Base-by-base conservation (phyloP, 2,888 invertebrate species). In the Bursaphelenchus okinawaensis region DNA sequence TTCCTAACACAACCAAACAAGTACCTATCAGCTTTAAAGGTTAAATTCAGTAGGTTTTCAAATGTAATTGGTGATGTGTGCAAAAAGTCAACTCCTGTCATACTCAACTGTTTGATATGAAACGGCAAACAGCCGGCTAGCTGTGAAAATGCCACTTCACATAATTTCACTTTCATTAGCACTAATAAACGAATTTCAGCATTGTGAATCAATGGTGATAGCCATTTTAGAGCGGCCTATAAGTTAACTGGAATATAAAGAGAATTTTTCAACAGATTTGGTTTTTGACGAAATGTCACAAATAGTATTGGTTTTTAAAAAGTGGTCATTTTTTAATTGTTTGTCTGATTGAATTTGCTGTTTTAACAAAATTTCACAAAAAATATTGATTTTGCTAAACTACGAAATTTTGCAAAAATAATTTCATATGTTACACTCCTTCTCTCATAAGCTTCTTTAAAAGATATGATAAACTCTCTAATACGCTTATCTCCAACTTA, bases 161-260 rank as follows among this genome's bases (percentile, higher is more conserved):
- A 3, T 12, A 59, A 22, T 16, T 59, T n/a, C 16, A 59, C 12
- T 20, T 59, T 29, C 16, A 40, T 31, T 22, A 26, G 19, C 16
- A 50, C 26, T 16, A 59, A 59, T 4, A 59, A 50, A 26, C 60
- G 60, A 40, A 59, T 59, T 16, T 59, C 6, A 8, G 51, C 7
- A 20, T 29, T 27, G 50, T 20, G 19, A 20, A 59, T 20, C 56
- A 54, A 20, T 2, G 60, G 60, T 1, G 3, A n/a, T 4, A 59
- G 40, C 52, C 60, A 59, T 4, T 12, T 12, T 3, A 59, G 19
- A 16, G 60, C 60, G 1, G 29, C 60, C 60, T 59, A 22, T 12
- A 59, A 59, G 16, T 7, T 16, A 23, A 22, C n/a, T 40, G n/a
- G n/a, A n/a, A n/a, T n/a, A n/a, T n/a, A n/a, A n/a, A n/a, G n/a